Evolutionary conservation across 2,888 invertebrate species (phyloP).

Genomic region (Trachelus stipa): DNA sequence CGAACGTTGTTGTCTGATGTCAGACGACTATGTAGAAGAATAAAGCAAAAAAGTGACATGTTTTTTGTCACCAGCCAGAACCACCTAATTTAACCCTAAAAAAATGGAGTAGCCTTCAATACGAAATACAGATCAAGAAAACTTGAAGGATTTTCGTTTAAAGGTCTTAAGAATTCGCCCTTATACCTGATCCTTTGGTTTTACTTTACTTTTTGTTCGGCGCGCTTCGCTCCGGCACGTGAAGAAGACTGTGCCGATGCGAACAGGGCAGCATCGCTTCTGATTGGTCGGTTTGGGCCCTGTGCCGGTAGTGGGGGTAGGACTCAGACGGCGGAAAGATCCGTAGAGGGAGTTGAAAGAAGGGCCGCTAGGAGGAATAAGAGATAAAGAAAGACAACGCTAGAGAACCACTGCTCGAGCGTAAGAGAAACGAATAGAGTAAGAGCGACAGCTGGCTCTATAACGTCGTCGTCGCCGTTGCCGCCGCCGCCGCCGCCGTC

Average conservation of each 20-base stretch:
- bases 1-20: no score
- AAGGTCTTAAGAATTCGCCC: slow-evolving; percentile 47
- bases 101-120: not conserved
- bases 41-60: no score
- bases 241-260: not conserved
- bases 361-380: slow-evolving; percentile 6
- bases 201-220: slow-evolving; percentile 46
- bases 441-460: slow-evolving; percentile 26
- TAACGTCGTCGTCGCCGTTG: not conserved
- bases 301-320: not conserved
- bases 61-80: not conserved
- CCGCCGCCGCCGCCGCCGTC: slow-evolving; percentile 30
- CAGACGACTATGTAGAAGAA: no score
- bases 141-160: slow-evolving; percentile 18
- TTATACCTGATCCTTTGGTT: slow-evolving; percentile 42
- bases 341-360: slow-evolving; percentile 10
- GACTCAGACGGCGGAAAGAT: not conserved
- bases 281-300: not conserved
- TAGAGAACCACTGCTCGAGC: slow-evolving; percentile 16
- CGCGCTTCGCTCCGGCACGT: slow-evolving; percentile 15
- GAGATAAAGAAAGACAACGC: slow-evolving; percentile 15
- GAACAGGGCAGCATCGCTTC: not conserved
- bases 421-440: slow-evolving; percentile 29
- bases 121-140: not conserved
- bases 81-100: not conserved